Conservation (phyloP, 2,888 invertebrate genomes). For the Orchesellides sinensis region DNA sequence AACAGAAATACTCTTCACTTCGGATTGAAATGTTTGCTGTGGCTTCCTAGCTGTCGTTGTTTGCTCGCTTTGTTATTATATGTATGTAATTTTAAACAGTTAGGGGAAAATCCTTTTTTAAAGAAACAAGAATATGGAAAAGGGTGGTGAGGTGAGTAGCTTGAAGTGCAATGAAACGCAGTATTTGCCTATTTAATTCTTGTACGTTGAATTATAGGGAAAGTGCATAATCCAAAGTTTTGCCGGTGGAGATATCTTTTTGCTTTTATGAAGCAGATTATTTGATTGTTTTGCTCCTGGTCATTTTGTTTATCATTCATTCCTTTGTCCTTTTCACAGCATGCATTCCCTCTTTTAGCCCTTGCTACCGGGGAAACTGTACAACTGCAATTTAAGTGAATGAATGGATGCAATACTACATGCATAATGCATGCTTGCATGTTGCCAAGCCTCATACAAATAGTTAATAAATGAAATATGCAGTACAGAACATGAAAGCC, state of each 20-base stretch:
- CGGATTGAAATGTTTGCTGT: neutral
- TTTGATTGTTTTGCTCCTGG: neutral
- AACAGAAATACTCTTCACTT: constrained; percentile 1
- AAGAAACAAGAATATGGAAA: too few species aligned
- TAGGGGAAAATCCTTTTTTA: constrained; percentile 4
- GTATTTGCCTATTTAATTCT: too few species aligned
- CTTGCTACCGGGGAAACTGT: too few species aligned
- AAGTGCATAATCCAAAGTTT: neutral
- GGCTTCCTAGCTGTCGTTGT: neutral
- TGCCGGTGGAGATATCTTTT: neutral
- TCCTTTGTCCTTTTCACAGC: neutral
- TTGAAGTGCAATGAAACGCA: neutral
- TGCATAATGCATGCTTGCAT: too few species aligned
- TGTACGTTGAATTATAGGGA: too few species aligned
- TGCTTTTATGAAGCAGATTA: neutral
- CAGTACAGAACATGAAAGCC: too few species aligned
- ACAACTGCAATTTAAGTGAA: too few species aligned
- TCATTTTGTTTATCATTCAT: constrained; percentile 5
- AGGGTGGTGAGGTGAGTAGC: too few species aligned
- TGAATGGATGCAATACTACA: too few species aligned
- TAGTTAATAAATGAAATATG: too few species aligned
- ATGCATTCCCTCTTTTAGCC: neutral
- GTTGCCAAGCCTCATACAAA: too few species aligned
- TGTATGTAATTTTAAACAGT: neutral
- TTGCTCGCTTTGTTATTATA: neutral